Conservation (phyloP, 2,888 invertebrate genomes). For the Acholoe squamosa region DNA sequence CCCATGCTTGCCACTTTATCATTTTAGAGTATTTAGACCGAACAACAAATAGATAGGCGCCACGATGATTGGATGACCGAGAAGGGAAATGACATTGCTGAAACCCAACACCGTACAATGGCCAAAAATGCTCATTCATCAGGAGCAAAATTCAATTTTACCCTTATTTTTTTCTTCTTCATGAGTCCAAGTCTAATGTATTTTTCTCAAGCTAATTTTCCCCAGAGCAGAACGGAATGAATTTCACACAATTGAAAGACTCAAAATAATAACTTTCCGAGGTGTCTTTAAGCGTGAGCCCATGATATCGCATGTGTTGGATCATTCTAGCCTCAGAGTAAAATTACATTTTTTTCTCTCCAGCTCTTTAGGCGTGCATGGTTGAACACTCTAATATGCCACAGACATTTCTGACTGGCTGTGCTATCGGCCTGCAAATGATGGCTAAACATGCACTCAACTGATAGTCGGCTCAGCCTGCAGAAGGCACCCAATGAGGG, state of each 20-base stretch:
- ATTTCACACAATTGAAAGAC: neutral
- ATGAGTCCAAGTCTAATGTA: neutral
- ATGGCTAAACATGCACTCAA: conserved; percentile 11
- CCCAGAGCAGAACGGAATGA: neutral
- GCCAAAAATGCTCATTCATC: conserved; percentile 7
- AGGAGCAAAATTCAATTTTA: neutral
- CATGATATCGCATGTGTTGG: neutral
- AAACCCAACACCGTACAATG: conserved; percentile 8
- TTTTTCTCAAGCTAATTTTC: neutral
- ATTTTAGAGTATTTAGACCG: neutral
- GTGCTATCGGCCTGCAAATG: neutral
- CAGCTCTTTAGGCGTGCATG: too few relatives aligned
- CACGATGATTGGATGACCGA: neutral
- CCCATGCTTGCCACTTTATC: neutral
- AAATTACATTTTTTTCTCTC: neutral
- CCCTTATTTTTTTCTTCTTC: neutral
- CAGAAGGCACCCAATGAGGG: neutral
- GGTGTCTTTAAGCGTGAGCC: neutral
- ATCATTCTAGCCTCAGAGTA: neutral
- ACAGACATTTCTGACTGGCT: neutral
- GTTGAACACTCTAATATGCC: neutral
- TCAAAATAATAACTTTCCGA: conserved; percentile 9
- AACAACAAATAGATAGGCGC: neutral
- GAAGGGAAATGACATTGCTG: conserved; percentile 32
- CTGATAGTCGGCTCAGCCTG: neutral